Base-by-base conservation (phyloP, 2,888 invertebrate species). In the Epirrita christyi region DNA sequence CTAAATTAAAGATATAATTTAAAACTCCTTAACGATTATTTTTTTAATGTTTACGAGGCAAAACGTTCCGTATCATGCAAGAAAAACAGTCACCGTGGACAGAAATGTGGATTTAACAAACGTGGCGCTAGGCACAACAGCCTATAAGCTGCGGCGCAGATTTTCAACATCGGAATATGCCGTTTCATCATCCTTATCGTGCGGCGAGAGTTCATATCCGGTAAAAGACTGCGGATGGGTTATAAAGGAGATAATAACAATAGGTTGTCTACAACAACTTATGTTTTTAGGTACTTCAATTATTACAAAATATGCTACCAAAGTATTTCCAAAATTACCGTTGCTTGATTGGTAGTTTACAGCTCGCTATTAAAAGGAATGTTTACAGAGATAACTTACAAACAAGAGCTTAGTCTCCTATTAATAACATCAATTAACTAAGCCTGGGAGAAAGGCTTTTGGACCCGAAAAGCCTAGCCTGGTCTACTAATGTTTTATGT, bases 61-160 rank as follows among this genome's bases (percentile, higher is more conserved):
- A n/a, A n/a, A n/a, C n/a, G n/a, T n/a, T n/a, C n/a, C n/a, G n/a
- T n/a, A n/a, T n/a, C n/a, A n/a, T n/a, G n/a, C n/a, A n/a, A n/a
- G n/a, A n/a, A n/a, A n/a, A n/a, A n/a, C 37, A 37, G 86, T 80
- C n/a, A 90, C 98, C 3, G 97, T 97, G 85, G 98, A 98, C 0
- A 99, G 93, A 84, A 99, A 99, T 43, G 97, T 97, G 87, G 98
- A 98, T 85, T 98, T 98, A 11, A 98, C 96, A 59, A 99, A 92
- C 32, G 98, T 98, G 7, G 96, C 0, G 98, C 98, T 58, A 98
- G 88, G 45, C 95, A 95, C 13, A 96, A 96, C 44, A 97, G 88
- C 70, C 97, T 95, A 83, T 97, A 97, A 34, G 96, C 96, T 10
- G 97, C 96, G 29, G 98, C 97, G 86, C 97, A 97, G 34, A 97